Conservation (phyloP, 1,140 invertebrate genomes). For the Vollenhovia emeryi region DNA sequence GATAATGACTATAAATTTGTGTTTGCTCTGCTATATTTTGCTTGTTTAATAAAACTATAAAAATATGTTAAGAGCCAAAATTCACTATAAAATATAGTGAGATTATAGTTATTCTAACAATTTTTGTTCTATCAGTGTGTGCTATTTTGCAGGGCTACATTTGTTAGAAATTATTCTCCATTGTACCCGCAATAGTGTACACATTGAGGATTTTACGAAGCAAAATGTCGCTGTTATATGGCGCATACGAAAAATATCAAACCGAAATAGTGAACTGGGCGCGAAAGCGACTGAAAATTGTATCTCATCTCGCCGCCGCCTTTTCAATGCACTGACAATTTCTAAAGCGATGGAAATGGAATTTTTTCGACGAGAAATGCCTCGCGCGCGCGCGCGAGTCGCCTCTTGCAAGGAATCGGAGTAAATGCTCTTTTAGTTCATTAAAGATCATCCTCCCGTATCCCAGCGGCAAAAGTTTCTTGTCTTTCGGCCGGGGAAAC, state of each 20-base stretch:
- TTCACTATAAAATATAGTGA: too few species aligned
- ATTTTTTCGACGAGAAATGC: not conserved
- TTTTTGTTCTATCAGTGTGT: too few species aligned
- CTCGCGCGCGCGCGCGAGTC: constrained; percentile 14
- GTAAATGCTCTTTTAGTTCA: constrained; percentile 50
- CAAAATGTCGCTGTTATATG: constrained; percentile 17
- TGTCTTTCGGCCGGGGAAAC: constrained; percentile 25
- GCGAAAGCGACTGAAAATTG: constrained; percentile 21
- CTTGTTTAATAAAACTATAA: too few species aligned
- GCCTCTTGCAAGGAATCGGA: not conserved
- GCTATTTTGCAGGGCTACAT: constrained; percentile 3
- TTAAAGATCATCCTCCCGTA: constrained; percentile 42
- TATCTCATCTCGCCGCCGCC: not conserved
- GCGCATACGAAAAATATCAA: constrained; percentile 8
- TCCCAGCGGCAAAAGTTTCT: not conserved
- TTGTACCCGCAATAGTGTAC: constrained; percentile 14
- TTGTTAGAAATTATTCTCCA: constrained; percentile 45
- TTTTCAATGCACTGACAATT: constrained; percentile 10
- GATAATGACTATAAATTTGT: too few species aligned
- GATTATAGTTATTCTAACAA: too few species aligned
- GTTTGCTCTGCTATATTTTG: too few species aligned
- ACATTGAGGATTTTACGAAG: constrained; percentile 5
- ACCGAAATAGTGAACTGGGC: constrained; percentile 4
- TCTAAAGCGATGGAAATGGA: constrained; percentile 22
- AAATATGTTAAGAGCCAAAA: too few species aligned